Evolutionary conservation across 2,797 vertebrate species (phyloP), one percentile per base, ranked within the genome.

Genomic region (Heterohyrax brucei): DNA sequence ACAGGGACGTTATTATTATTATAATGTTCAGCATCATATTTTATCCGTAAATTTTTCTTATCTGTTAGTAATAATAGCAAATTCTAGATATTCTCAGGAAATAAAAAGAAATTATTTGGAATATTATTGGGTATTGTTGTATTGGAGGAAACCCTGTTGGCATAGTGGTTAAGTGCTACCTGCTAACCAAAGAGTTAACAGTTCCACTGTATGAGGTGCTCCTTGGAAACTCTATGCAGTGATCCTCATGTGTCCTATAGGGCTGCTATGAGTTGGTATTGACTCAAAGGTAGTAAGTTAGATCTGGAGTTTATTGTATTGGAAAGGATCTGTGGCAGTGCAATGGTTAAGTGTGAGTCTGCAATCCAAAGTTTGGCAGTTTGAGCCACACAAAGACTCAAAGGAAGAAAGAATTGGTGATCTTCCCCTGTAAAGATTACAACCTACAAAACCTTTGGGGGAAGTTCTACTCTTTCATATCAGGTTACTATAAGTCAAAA

Each of bases 1-100:
- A 6, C 39, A 88, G 56, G 9, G 19, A 84, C 14, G 76, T 53
- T 83, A 68, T 53, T 83, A 68, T 61, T 61, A 61, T 26, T 30
- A 68, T 68, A n/a, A 68, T 68, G 18, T 22, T 1, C 21, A 95
- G 10, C 19, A 86, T 75, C 82, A 18, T 50, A 70, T 75, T 18
- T 7, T 33, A 75, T 88, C 53, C 79, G 14, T 44, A n/a, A n/a
- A 82, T 87, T 90, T 30, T 53, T 87, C 24, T 82, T 91, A 56
- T 26, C 8, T 73, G 21, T 10, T 87, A 62, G 6, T 61, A 94
- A 87, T 72, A 84, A 26, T 85, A 94, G 85, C 70, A 24, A 76
- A 88, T 39, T 61, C 13, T 80, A 86, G 10, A 19, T 93, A 83
- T 30, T 59, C 18, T 84, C 66, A 66, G 19, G 26, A 94, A 87